Evolutionary conservation across 2,113 vertebrate species (phyloP).

Genomic region (Spea bombifrons): DNA sequence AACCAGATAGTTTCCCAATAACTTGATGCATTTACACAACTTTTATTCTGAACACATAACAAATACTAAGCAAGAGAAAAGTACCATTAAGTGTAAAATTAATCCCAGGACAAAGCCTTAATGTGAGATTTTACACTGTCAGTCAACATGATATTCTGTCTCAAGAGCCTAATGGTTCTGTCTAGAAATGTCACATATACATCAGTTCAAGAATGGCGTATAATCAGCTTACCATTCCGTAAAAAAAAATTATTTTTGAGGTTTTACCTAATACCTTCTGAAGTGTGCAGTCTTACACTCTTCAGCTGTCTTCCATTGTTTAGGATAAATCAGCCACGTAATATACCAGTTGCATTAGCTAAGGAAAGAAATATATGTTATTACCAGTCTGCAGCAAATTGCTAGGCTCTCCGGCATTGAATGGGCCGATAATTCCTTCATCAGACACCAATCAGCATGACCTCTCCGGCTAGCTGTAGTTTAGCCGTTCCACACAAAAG

Average conservation of each 20-base stretch:
- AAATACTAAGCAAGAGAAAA: too few relatives aligned
- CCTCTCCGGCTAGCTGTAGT: not conserved
- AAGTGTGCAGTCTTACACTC: not conserved
- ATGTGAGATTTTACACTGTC: too few relatives aligned
- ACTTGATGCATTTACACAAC: too few relatives aligned
- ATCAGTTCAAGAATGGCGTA: not conserved
- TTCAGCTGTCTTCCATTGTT: not conserved
- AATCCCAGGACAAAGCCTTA: not conserved
- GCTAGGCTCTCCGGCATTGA: not conserved
- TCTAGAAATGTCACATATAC: not conserved
- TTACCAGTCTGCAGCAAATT: not conserved
- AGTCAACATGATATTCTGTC: too few relatives aligned
- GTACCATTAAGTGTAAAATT: not conserved
- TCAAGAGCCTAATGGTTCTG: not conserved
- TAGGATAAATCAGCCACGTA: not conserved
- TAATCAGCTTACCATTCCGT: not conserved
- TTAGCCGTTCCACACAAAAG: not conserved
- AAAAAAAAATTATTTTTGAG: not conserved
- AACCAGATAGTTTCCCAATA: too few relatives aligned
- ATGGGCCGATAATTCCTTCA: not conserved
- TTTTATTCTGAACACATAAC: too few relatives aligned
- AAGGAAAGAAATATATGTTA: not conserved
- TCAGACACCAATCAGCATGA: conserved; percentile 6
- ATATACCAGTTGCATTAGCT: not conserved
- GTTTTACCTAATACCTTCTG: not conserved